Conservation (phyloP, 2,113 vertebrate genomes). For the Semicossyphus pulcher region DNA sequence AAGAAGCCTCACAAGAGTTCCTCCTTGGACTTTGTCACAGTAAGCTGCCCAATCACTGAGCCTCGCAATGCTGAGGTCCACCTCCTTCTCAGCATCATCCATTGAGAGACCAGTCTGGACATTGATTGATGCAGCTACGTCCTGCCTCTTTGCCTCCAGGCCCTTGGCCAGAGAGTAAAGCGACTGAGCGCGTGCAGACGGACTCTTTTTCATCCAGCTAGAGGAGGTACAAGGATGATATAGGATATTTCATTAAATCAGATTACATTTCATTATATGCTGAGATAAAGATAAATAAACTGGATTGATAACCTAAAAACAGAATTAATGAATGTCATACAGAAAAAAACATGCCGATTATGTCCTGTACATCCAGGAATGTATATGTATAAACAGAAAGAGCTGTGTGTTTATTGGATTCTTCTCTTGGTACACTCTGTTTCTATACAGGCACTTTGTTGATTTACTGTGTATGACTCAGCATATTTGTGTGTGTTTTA, state of each 20-base stretch:
- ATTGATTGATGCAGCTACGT: conserved; percentile 71
- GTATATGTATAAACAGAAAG: background rate
- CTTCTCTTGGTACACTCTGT: background rate
- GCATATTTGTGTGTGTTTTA: conserved; percentile 3
- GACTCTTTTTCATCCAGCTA: conserved; percentile 87
- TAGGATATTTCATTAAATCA: background rate
- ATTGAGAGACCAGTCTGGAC: conserved; percentile 70
- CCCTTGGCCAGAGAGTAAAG: conserved; percentile 86
- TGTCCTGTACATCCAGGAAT: background rate
- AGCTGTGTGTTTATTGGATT: background rate
- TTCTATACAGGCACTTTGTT: no score
- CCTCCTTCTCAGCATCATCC: conserved; percentile 79
- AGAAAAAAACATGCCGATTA: background rate
- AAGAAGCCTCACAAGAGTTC: conserved; percentile 79
- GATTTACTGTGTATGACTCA: background rate
- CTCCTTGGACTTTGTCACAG: conserved; percentile 83
- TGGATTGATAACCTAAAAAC: background rate
- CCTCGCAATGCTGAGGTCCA: conserved; percentile 83
- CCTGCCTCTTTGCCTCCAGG: conserved; percentile 79
- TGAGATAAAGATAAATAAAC: no score
- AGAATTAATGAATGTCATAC: background rate
- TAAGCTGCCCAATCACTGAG: conserved; percentile 87
- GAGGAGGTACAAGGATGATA: background rate
- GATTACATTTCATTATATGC: background rate
- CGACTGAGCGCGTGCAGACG: conserved; percentile 80